These are phyloP conservation scores for Mionectes macconnelli DNA, from an alignment of 2,113 vertebrate genomes.

Conservation along the genomic window DNA sequence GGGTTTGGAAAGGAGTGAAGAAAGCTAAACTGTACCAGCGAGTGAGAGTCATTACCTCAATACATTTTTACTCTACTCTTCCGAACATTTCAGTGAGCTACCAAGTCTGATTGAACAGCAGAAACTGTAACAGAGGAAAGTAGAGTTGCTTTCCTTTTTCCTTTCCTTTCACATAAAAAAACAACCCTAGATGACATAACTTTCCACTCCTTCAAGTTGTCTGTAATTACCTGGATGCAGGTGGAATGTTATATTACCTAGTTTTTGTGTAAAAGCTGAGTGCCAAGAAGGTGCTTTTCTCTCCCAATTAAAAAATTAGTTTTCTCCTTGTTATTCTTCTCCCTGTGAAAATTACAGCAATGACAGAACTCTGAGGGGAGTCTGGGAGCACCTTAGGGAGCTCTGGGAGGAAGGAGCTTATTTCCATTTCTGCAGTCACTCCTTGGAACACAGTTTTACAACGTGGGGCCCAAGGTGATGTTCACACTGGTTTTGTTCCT, in stretches of 20 bases:
- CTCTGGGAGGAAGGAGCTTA: not conserved
- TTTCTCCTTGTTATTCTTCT: not conserved
- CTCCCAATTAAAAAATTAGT: not conserved
- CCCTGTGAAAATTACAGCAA: not conserved
- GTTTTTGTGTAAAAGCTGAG: not conserved
- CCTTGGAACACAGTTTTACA: not conserved
- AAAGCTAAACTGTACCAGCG: not conserved
- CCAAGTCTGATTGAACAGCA: not conserved
- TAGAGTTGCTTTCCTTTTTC: not conserved
- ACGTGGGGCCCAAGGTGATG: fast-evolving
- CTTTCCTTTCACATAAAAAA: not conserved
- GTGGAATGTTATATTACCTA: not conserved
- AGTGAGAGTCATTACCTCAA: not conserved
- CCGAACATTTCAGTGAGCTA: not conserved
- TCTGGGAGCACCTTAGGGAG: not conserved
- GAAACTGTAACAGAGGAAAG: not conserved
- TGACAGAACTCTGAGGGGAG: not conserved
- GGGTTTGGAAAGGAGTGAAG: not conserved
- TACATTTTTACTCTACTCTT: not conserved
- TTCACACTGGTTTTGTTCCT: not conserved
- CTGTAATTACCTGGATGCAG: not conserved
- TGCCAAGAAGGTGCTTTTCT: not conserved
- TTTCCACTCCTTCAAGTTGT: not conserved
- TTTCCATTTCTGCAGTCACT: not conserved
- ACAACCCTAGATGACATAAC: not conserved